Percentiles rank a stretch among this genome's conserved stretches.
Conservation (phyloP, 2,888 invertebrate species). For the Alloscopus bannaensis region DNA sequence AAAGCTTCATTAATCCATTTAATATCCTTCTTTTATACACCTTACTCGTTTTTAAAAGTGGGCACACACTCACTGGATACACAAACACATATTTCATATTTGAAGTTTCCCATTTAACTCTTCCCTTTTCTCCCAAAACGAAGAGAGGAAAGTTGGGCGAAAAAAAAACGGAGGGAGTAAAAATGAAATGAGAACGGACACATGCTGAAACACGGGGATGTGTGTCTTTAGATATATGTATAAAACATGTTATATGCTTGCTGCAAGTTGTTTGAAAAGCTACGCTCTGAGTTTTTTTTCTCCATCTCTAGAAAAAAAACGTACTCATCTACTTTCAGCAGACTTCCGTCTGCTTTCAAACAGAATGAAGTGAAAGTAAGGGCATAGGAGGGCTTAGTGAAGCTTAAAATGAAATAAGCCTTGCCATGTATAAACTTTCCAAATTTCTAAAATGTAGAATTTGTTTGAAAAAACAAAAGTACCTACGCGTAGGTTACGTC, state of each 20-base stretch:
- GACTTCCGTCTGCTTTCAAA: too few species aligned
- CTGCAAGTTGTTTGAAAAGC: background rate
- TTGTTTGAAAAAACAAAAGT: slow-evolving; percentile 7
- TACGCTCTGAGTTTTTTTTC: background rate
- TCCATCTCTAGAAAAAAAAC: background rate
- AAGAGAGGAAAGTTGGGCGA: background rate
- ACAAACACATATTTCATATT: slow-evolving; percentile 20
- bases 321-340: too few species aligned
- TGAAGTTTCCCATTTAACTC: slow-evolving; percentile 23
- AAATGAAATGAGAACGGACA: slow-evolving; percentile 33
- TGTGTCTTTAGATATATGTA: background rate
- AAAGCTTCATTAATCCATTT: slow-evolving; percentile 57
- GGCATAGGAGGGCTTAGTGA: slow-evolving; percentile 2
- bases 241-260: background rate
- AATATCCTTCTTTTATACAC: slow-evolving; percentile 27
- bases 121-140: background rate
- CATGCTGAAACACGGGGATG: background rate
- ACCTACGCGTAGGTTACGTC: background rate
- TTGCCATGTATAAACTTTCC: slow-evolving; percentile 16
- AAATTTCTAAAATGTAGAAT: slow-evolving; percentile 21
- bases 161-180: slow-evolving; percentile 7
- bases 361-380: background rate
- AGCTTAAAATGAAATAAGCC: slow-evolving; percentile 19
- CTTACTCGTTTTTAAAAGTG: background rate
- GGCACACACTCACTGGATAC: background rate